A percentile compares a stretch with the other conserved stretches of the same genome.
phyloP scores from a whole-genome alignment of 1,140 invertebrate species.

The Brachionus sp. region DNA sequence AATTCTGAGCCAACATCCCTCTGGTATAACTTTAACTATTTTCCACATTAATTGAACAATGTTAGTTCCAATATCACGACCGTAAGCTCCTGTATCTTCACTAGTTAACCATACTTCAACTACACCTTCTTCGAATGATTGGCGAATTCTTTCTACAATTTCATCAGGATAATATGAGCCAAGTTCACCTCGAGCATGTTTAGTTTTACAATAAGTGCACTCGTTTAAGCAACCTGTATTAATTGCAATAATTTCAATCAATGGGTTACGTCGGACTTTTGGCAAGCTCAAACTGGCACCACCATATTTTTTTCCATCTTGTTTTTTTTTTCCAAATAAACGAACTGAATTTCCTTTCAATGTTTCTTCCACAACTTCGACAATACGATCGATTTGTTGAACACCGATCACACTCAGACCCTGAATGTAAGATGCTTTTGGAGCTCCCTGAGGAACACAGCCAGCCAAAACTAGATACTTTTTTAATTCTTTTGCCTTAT shows the following conservation, averaged over 20 bases:
- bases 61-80: conserved; percentile 81
- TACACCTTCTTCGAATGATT: conserved; percentile 84
- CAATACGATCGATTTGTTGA: conserved; percentile 94
- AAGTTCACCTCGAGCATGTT: conserved; percentile 89
- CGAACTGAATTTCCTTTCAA: conserved; percentile 81
- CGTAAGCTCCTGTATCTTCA: conserved; percentile 95
- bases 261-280: conserved; percentile 88
- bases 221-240: conserved; percentile 94
- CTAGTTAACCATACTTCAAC: conserved; percentile 97
- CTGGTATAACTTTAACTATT: conserved; percentile 83
- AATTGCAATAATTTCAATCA: conserved; percentile 95
- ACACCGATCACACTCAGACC: conserved; percentile 89
- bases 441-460: conserved; percentile 80
- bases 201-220: conserved; percentile 98
- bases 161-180: conserved; percentile 79
- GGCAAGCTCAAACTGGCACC: conserved; percentile 80
- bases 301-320: conserved; percentile 74
- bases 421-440: conserved; percentile 59
- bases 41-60: conserved; percentile 79
- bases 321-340: conserved; percentile 75
- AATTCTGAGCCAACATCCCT: conserved; percentile 78
- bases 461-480: conserved; percentile 89
- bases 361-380: conserved; percentile 96
- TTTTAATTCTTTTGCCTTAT: conserved; percentile 69
- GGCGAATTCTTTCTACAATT: conserved; percentile 63